These are phyloP conservation scores for Plagiodera versicolora DNA, from an alignment of 2,888 invertebrate genomes.

Conservation along the genomic window DNA sequence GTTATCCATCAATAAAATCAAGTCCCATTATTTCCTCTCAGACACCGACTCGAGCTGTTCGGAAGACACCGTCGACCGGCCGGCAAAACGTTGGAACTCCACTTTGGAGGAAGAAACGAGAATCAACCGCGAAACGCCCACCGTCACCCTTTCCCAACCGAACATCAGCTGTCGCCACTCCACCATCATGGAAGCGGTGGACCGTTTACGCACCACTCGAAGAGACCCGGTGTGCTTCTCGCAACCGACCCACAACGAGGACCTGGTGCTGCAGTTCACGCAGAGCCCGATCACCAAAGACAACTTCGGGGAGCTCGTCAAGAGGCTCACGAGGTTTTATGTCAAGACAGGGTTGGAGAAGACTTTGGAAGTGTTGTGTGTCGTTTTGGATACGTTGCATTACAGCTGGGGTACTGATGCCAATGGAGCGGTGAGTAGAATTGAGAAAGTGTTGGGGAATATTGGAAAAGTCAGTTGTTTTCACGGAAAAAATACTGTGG, in stretches of 20 bases:
- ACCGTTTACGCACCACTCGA: constrained; percentile 36
- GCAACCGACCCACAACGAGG: constrained; percentile 82
- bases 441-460: no score
- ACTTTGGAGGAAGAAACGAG: constrained; percentile 57
- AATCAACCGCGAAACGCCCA: constrained; percentile 38
- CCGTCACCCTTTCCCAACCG: constrained; percentile 49
- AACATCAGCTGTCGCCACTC: constrained; percentile 27
- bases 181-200: constrained; percentile 38
- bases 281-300: constrained; percentile 57
- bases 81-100: constrained; percentile 41
- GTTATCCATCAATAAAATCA: no score
- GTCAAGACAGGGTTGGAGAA: constrained; percentile 69
- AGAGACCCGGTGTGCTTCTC: constrained; percentile 69
- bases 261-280: constrained; percentile 69
- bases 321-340: constrained; percentile 93
- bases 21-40: no score
- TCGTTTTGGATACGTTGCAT: constrained; percentile 65
- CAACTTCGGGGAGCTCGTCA: constrained; percentile 76
- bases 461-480: no score
- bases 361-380: constrained; percentile 66
- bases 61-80: constrained; percentile 19
- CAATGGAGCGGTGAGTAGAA: constrained; percentile 61
- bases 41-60: constrained; percentile 19
- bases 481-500: no score
- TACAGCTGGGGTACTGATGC: constrained; percentile 67